Percentiles rank a stretch among this genome's conserved stretches.
Conservation (phyloP, 2,113 vertebrate species). For the Amblyornis subalaris region DNA sequence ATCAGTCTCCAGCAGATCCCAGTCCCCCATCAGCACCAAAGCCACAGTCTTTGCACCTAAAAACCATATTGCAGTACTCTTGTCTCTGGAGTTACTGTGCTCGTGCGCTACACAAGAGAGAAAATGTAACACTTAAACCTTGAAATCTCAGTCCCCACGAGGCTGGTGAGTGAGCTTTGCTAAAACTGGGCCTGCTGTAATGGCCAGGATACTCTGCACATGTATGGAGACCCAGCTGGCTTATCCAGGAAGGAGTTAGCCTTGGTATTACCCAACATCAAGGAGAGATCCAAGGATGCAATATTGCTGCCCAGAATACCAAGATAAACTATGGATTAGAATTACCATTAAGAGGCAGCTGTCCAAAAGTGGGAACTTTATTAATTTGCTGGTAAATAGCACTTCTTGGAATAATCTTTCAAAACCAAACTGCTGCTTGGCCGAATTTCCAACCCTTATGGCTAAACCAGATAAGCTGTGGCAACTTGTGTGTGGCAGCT, state of each 20-base stretch:
- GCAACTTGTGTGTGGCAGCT: neutral
- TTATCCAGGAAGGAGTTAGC: neutral
- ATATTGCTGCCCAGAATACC: neutral
- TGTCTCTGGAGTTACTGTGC: neutral
- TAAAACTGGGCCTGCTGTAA: neutral
- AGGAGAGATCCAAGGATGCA: neutral
- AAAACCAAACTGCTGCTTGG: neutral
- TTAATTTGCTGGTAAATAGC: neutral
- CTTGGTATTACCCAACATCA: neutral
- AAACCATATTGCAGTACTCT: neutral
- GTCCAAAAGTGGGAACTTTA: neutral
- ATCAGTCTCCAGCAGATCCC: neutral
- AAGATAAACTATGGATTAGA: neutral
- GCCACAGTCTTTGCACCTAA: neutral
- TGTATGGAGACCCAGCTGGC: rapidly evolving
- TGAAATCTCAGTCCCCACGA: neutral
- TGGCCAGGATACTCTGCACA: neutral
- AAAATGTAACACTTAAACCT: neutral
- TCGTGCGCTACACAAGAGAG: rapidly evolving
- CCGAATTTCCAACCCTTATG: neutral
- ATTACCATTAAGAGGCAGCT: neutral
- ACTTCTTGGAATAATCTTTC: neutral
- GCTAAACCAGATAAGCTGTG: neutral
- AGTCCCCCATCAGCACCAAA: neutral
- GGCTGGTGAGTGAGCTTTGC: neutral